Evolutionary conservation across 1,140 invertebrate genomes (phyloP).

Genomic region (Anastrepha ludens): DNA sequence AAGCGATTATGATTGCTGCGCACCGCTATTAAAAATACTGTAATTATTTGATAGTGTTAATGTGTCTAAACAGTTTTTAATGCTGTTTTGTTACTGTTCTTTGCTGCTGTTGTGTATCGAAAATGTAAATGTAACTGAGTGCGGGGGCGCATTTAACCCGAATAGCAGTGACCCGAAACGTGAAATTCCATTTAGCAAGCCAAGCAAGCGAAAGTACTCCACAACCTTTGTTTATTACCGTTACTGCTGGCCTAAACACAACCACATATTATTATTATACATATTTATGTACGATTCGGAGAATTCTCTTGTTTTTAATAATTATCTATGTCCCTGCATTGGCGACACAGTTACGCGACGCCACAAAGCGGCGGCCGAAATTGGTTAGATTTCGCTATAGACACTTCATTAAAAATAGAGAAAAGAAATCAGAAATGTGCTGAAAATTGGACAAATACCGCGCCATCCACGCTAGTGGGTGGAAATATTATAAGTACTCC

Average conservation of each 20-base stretch:
- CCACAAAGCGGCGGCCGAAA: no score
- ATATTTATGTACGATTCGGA: not conserved
- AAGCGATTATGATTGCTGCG: not conserved
- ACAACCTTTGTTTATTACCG: not conserved
- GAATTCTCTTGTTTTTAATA: no score
- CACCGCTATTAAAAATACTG: constrained; percentile 7
- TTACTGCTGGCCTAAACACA: not conserved
- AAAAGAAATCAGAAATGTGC: no score
- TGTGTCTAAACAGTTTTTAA: not conserved
- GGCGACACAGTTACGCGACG: no score
- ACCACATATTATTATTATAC: not conserved
- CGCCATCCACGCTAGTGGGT: no score
- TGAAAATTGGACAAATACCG: no score
- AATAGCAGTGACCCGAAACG: constrained; percentile 24
- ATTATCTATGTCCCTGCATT: no score
- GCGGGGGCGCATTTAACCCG: not conserved
- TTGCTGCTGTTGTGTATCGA: not conserved
- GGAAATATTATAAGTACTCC: no score
- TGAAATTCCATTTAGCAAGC: not conserved
- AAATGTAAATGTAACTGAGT: not conserved
- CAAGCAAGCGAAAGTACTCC: constrained; percentile 16
- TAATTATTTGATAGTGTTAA: constrained; percentile 12
- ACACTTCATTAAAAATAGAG: no score
- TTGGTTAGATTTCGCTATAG: no score
- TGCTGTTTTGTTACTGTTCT: not conserved